Evolutionary conservation across 2,113 vertebrate species (phyloP).

Genomic region (Mormyrus lacerda): DNA sequence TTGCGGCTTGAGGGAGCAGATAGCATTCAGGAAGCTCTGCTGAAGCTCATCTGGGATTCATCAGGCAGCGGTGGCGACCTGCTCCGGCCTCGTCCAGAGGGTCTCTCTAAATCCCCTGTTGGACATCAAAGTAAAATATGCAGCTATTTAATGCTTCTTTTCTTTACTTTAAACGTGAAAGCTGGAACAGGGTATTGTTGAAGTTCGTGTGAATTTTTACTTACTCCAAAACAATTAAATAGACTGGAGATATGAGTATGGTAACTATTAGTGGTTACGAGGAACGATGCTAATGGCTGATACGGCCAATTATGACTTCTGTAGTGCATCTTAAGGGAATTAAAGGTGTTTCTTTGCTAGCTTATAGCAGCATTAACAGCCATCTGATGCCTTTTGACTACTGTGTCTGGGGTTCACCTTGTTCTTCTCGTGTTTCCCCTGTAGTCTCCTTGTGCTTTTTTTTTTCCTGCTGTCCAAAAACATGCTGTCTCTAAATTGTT

Average conservation of each 20-base stretch:
- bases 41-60: conserved; percentile 35
- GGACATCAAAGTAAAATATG: not conserved
- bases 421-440: not conserved
- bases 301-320: not conserved
- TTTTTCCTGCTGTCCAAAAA: not conserved
- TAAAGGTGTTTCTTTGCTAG: not conserved
- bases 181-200: not conserved
- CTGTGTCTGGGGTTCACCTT: not conserved
- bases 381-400: not conserved
- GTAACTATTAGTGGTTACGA: not conserved
- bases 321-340: not conserved
- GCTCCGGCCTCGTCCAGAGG: conserved; percentile 31
- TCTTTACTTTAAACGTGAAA: not conserved
- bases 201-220: not conserved
- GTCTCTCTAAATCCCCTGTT: conserved; percentile 26
- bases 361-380: not conserved
- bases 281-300: not conserved
- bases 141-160: not conserved
- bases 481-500: not conserved
- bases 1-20: conserved; percentile 1
- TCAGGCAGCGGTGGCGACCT: conserved; percentile 20
- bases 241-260: not conserved
- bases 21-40: conserved; percentile 31
- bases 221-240: not conserved
- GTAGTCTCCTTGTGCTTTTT: not conserved